Base-by-base conservation (phyloP, 37 sponge, comb jelly and placozoan species). In the Spongia lamella region DNA sequence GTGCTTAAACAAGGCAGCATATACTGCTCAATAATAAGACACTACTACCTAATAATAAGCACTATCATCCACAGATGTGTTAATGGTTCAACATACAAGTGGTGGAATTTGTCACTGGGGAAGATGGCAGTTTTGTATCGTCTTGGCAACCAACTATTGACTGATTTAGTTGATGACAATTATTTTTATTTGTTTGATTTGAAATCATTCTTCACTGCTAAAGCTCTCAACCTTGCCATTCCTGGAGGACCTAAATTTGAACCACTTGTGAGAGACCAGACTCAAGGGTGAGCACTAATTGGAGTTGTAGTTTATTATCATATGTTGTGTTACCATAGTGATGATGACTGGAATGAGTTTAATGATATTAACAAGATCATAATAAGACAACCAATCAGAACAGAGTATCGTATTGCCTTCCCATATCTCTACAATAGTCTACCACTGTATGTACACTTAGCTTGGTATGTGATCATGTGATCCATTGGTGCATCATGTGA, bases 341-440 rank as follows among this genome's bases (percentile, higher is more conserved):
- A 98, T 53, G 99, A 98, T 65, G 99, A 98, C 49, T 98, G 99
- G 99, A 98, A 98, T 75, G 99, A 98, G 81, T 98, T 98, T 83
- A 98, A 98, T 75, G 99, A 98, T 61, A 95, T 98, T 65, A 98
- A 98, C 91, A 98, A 98, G 91, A 98, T 98, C 70, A 98, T 98
- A 27, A 98, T 98, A 66, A 75, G 99, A 32, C 93, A 92, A 61
- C 99, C 93, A 16, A 78, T 98, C 38, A 80, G 99, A 13, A 98
- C 99, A 20, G 99, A 98, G 83, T 98, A 98, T 77, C 61, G 99
- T 21, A 98, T 98, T 22, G 90, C 93, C 34, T 98, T 98, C 78
- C 99, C 99, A 35, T 98, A 93, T 64, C 84, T 98, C 47, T 98
- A 98, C 85, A 98, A 98, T 84, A 91, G 87, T 63, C 63, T 95